Evolutionary conservation across 2,113 vertebrate genomes (phyloP), one percentile per base, ranked within the genome.

Genomic region (Lophochroa leadbeateri): DNA sequence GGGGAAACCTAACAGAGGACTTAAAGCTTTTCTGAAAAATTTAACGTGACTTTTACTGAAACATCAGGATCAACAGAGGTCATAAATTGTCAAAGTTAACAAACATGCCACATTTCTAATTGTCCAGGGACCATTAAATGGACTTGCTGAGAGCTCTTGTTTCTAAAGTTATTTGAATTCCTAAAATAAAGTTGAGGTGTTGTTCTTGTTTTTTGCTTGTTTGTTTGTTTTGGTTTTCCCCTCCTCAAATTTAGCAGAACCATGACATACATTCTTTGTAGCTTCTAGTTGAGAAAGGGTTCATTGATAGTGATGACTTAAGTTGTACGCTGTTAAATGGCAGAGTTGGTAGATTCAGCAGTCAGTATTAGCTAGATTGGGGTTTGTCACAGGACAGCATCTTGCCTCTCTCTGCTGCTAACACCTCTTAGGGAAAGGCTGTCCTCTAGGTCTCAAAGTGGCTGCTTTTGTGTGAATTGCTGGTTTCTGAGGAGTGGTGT

Each of bases 251-350:
- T 24, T 33, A 35, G 27, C 12, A 27, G 7, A 47, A 15, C 69
- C 82, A 11, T 6, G 49, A 71, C 31, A 35, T 23, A 25, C 41
- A 13, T 35, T 63, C 37, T 90, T 95, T 88, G 10, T 37, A 74
- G 31, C 35, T 82, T 67, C 41, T 80, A 14, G 35, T 2, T n/a
- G 55, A 44, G 43, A 47, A 81, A n/a, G 9, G 6, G 11, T 9
- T 11, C 2, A 3, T 17, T 19, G 35, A 10, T 8, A 27, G 39
- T 2, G 4, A 37, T 0, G 0, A 21, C 25, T 61, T 9, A 8
- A 17, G 9, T 4, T 35, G 18, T 46, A 13, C 9, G 37, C 17
- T 44, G 4, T 8, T 31, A 68, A 58, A 49, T 29, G 44, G 5
- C 33, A 33, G 57, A 19, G 11, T 1, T 49, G 13, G 14, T 28